A percentile compares a stretch with the other conserved stretches of the same genome.
Conservation (phyloP, 2,113 vertebrate genomes). For the Scalopus aquaticus region DNA sequence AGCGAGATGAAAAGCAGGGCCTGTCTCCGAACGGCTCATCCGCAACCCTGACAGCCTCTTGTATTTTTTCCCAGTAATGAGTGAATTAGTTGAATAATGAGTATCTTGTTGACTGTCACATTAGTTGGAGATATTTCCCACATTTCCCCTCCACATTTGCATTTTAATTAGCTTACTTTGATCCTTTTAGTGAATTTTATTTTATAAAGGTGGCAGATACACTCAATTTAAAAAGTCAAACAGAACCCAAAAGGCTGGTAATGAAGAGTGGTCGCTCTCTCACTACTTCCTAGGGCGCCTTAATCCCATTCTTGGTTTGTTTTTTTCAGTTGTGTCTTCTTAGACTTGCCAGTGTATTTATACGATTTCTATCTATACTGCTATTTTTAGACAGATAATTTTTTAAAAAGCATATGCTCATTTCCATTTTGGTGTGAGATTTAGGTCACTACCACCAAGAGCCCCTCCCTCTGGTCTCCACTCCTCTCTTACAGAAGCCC, state of each 20-base stretch:
- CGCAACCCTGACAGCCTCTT: not conserved
- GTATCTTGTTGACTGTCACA: constrained; percentile 8
- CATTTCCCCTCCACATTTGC: not conserved
- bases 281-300: not conserved
- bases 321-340: not conserved
- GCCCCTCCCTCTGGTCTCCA: not conserved
- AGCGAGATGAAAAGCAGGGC: not conserved
- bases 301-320: not conserved
- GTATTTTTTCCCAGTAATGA: not conserved
- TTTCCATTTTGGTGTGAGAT: not conserved
- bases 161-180: constrained; percentile 21
- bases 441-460: not conserved
- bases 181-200: not conserved
- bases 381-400: not conserved
- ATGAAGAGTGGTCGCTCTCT: not conserved
- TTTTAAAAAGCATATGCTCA: not conserved
- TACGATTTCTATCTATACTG: not conserved
- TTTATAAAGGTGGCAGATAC: not conserved
- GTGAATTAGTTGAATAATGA: constrained; percentile 18
- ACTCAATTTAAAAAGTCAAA: not conserved
- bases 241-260: not conserved
- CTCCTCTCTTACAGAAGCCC: not conserved
- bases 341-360: not conserved
- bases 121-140: not conserved
- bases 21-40: not conserved